Base-by-base conservation (phyloP, 2,113 vertebrate genomes). In the Hylia prasina region DNA sequence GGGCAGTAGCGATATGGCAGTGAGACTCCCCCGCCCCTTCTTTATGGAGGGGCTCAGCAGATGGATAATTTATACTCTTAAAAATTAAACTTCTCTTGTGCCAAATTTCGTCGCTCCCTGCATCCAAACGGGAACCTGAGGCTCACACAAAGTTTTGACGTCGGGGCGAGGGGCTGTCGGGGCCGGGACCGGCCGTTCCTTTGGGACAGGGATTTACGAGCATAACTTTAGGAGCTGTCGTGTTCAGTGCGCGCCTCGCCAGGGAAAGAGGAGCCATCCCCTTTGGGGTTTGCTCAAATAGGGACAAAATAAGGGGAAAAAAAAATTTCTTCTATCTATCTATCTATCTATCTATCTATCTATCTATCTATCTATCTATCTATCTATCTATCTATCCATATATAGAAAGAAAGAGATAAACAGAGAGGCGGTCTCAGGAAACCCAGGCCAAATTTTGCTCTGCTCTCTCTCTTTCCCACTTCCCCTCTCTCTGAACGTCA, bases 401-500 rank as follows among this genome's bases (percentile, higher is more conserved):
- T 23, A 58, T 13, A 63, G 21, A 56, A 33, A 54, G 37, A 71
- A 33, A 61, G n/a, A 37, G 13, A 54, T 14, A 37, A 40, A 66
- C 25, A 58, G 30, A 69, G 72, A 83, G 48, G 80, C 15, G 3
- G 84, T 65, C 78, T 68, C 70, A 12, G 57, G 57, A 87, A 93
- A 85, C 69, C 24, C 85, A 93, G 93, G 84, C 84, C 92, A 90
- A 89, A 93, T 87, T 96, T 87, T 53, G 40, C 64, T 51, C 70
- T 60, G 61, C n/a, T 44, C 30, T 69, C 33, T 69, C 54, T 63
- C 50, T 58, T 61, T 22, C 47, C n/a, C 42, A 28, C 33, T 57
- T 66, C 78, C 48, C 27, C 82, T 92, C 39, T 75, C 73, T 54
- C 86, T 93, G 91, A 96, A 89, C 94, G 95, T 97, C 95, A 94